phyloP scores from a whole-genome alignment of 2,113 vertebrate species.

The Ranitomeya imitator region DNA sequence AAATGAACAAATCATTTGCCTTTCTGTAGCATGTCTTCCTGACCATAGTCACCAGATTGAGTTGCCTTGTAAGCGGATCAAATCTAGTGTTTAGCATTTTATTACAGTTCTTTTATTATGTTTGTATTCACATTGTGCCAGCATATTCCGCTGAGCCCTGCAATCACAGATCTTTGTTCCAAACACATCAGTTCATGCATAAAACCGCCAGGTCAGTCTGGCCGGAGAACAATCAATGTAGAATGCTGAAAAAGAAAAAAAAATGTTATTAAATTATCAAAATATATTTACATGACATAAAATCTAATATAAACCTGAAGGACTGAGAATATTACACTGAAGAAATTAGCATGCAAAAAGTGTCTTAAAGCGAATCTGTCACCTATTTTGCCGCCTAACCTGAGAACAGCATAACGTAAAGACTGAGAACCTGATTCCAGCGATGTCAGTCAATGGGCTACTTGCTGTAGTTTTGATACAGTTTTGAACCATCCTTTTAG shows the following conservation, averaged over 20 bases:
- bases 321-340: neutral
- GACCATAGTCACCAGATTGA: neutral
- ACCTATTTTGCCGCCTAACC: no score
- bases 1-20: neutral
- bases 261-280: neutral
- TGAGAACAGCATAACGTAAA: no score
- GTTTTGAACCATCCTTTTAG: no score
- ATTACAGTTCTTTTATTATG: conserved; percentile 10
- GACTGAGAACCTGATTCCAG: no score
- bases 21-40: neutral
- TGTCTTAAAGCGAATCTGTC: neutral
- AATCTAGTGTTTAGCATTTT: neutral
- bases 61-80: conserved; percentile 6
- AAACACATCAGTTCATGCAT: conserved; percentile 6
- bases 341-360: neutral
- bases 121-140: neutral
- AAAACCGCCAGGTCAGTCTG: neutral
- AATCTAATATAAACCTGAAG: neutral
- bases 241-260: neutral
- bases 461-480: no score
- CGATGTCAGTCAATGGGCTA: no score
- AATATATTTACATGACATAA: neutral
- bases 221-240: neutral
- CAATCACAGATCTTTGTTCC: neutral
- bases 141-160: neutral